A percentile compares a stretch with the other conserved stretches of the same genome.
phyloP scores from a whole-genome alignment of 2,113 vertebrate genomes.

The Ovis canadensis region DNA sequence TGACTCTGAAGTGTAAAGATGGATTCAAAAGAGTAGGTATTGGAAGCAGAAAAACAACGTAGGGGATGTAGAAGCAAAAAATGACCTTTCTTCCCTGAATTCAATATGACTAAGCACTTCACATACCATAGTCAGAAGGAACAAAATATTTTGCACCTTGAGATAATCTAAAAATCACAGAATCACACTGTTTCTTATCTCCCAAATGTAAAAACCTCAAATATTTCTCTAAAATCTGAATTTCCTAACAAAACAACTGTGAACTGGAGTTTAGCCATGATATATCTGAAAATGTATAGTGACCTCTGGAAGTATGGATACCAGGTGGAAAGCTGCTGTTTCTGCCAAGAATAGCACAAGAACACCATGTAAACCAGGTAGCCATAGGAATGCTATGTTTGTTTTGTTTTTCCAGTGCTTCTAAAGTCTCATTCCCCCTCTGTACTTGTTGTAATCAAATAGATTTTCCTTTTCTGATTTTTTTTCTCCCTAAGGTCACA shows the following conservation, averaged over 20 bases:
- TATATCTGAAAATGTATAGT: not conserved
- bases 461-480: not conserved
- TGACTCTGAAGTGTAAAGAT: not conserved
- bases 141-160: not conserved
- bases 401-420: not conserved
- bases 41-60: not conserved
- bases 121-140: not conserved
- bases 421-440: not conserved
- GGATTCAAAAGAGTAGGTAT: not conserved
- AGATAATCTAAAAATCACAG: not conserved
- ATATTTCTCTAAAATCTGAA: not conserved
- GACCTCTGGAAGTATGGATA: not conserved
- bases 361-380: not conserved
- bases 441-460: not conserved
- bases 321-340: not conserved
- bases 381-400: not conserved
- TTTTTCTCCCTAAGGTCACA: not conserved
- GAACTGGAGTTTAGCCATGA: not conserved
- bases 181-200: not conserved
- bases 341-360: not conserved
- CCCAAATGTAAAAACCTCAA: not conserved
- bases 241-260: not conserved
- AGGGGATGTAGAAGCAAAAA: not conserved
- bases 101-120: not conserved
- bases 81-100: not conserved